Evolutionary conservation across 2,113 vertebrate species (phyloP).

Genomic region (Cariama cristata): DNA sequence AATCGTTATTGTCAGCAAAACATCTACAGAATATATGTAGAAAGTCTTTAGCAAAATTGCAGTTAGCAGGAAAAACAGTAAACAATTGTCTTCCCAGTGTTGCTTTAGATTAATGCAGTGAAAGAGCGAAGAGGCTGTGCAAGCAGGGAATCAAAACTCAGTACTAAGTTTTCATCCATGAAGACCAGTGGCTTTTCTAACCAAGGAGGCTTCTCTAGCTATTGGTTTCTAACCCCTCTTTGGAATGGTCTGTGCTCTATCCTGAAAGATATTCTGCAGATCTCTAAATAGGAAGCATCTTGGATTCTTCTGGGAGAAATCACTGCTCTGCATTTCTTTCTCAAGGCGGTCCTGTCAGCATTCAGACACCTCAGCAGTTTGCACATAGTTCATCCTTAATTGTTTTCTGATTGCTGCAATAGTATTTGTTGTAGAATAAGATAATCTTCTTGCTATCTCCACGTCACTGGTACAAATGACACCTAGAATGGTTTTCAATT

Average conservation of each 20-base stretch:
- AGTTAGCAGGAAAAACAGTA: background rate
- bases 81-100: fast-evolving
- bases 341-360: background rate
- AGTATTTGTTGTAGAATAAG: background rate
- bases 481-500: background rate
- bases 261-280: background rate
- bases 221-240: background rate
- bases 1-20: background rate
- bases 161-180: background rate
- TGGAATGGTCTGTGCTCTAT: background rate
- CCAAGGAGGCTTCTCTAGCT: background rate
- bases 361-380: background rate
- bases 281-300: background rate
- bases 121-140: background rate
- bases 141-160: background rate
- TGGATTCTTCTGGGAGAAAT: background rate
- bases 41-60: background rate
- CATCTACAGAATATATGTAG: background rate
- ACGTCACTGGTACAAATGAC: background rate
- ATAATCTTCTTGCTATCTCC: background rate
- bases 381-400: background rate
- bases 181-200: background rate
- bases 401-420: background rate
- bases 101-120: fast-evolving
- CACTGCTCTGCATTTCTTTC: background rate